phyloP scores from a whole-genome alignment of 2,113 vertebrate genomes.

The Cryptomyrus ogoouensis region DNA sequence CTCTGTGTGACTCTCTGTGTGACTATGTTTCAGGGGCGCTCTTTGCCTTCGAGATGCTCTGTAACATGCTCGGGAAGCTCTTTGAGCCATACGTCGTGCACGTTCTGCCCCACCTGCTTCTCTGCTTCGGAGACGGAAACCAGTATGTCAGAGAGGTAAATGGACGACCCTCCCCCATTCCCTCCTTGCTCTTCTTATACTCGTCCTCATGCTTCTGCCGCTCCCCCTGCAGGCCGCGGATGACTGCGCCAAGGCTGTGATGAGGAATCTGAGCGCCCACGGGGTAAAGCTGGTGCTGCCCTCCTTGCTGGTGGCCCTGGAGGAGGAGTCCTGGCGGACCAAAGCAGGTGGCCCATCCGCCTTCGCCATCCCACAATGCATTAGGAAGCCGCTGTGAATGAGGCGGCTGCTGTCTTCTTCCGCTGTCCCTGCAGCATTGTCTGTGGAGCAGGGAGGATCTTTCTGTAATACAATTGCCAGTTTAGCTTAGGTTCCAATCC shows the following conservation, averaged over 20 bases:
- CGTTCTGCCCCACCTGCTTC: constrained; percentile 86
- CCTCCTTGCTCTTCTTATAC: neutral
- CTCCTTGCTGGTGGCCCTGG: constrained; percentile 85
- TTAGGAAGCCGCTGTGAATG: neutral
- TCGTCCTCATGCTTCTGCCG: neutral
- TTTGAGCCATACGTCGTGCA: constrained; percentile 97
- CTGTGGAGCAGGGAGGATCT: neutral
- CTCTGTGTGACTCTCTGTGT: neutral
- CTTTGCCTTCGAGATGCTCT: constrained; percentile 98
- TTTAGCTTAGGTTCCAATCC: neutral
- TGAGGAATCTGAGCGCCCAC: constrained; percentile 96
- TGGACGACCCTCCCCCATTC: neutral
- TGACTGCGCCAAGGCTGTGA: constrained; percentile 97
- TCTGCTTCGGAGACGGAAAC: constrained; percentile 97
- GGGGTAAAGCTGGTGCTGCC: constrained; percentile 96
- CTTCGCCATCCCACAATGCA: neutral
- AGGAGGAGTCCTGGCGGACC: constrained; percentile 97
- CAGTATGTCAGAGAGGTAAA: constrained; percentile 96
- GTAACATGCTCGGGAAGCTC: constrained; percentile 94
- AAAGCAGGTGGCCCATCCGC: constrained; percentile 76
- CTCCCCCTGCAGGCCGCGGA: constrained; percentile 77
- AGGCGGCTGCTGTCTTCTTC: neutral
- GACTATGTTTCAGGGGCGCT: constrained; percentile 68
- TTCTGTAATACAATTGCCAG: neutral
- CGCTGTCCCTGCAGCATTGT: neutral